Conservation (phyloP, 2,888 invertebrate genomes). For the Drosophila neotestacea region DNA sequence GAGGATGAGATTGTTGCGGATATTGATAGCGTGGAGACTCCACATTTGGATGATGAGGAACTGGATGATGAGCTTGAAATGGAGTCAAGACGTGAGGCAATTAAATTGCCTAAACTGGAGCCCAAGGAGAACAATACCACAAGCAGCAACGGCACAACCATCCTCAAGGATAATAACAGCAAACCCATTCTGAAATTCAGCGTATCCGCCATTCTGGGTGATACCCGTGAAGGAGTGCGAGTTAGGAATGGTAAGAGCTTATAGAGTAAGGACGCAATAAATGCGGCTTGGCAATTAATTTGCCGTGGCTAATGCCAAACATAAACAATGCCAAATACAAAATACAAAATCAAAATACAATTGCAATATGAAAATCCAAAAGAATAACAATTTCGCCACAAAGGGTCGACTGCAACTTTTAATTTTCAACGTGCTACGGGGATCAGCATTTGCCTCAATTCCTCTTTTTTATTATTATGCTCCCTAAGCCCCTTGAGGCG, state of each 20-base stretch:
- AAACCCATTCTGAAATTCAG: slow-evolving; percentile 96
- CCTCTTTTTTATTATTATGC: slow-evolving; percentile 58
- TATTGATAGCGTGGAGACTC: slow-evolving; percentile 66
- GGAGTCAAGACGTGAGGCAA: slow-evolving; percentile 59
- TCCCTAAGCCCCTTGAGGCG: slow-evolving; percentile 78
- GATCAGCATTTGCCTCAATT: slow-evolving; percentile 44
- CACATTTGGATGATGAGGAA: slow-evolving; percentile 74
- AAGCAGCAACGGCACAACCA: slow-evolving; percentile 73
- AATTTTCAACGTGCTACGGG: slow-evolving; percentile 55
- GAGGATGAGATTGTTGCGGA: slow-evolving; percentile 74
- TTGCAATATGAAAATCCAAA: slow-evolving; percentile 74
- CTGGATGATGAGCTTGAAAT: slow-evolving; percentile 64
- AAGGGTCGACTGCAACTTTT: slow-evolving; percentile 42
- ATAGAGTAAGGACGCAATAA: slow-evolving; percentile 46
- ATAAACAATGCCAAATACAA: slow-evolving; percentile 58
- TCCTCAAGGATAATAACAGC: slow-evolving; percentile 85
- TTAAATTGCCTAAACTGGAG: slow-evolving; percentile 79
- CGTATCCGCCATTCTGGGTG: slow-evolving; percentile 95
- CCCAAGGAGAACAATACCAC: slow-evolving; percentile 60
- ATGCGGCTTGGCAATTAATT: slow-evolving; percentile 73
- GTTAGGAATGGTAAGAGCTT: slow-evolving; percentile 85
- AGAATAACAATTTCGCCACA: slow-evolving; percentile 64
- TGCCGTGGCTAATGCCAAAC: slow-evolving; percentile 73
- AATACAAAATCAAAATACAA: slow-evolving; percentile 51
- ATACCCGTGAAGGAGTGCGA: slow-evolving; percentile 85